Evolutionary conservation across 2,797 vertebrate genomes (phyloP).

Genomic region (Helarctos malayanus): DNA sequence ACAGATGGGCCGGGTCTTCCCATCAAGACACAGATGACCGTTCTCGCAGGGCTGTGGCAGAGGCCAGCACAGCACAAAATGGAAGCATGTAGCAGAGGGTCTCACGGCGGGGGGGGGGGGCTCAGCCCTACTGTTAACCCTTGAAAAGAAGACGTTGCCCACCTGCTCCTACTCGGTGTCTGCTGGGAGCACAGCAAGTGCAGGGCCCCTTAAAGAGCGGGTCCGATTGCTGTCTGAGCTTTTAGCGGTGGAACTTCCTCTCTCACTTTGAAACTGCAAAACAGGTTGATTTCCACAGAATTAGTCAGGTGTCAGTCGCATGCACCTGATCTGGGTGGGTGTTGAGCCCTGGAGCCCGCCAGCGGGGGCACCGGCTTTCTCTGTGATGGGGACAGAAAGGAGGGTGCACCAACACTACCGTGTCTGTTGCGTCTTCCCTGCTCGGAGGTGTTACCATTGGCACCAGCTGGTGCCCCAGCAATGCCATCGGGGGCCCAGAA

Average conservation of each 20-base stretch:
- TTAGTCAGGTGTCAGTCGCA: neutral
- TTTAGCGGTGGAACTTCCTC: neutral
- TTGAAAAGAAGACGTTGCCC: neutral
- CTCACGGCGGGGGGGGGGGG: too few relatives aligned
- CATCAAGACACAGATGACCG: neutral
- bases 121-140: neutral
- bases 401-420: neutral
- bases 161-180: neutral
- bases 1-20: too few relatives aligned
- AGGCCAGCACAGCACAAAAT: neutral
- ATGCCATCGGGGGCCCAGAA: neutral
- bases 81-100: neutral
- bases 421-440: neutral
- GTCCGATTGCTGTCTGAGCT: neutral
- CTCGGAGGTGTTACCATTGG: neutral
- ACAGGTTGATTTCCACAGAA: neutral
- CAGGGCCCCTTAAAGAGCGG: fast-evolving
- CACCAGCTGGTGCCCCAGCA: neutral
- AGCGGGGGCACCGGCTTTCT: neutral
- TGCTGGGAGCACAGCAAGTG: too few relatives aligned
- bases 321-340: neutral
- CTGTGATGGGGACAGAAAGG: neutral
- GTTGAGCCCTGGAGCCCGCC: fast-evolving
- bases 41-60: neutral
- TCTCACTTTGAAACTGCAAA: neutral